These are phyloP conservation scores for Hiodon tergisus DNA, from an alignment of 2,113 vertebrate species.

Conservation along the genomic window DNA sequence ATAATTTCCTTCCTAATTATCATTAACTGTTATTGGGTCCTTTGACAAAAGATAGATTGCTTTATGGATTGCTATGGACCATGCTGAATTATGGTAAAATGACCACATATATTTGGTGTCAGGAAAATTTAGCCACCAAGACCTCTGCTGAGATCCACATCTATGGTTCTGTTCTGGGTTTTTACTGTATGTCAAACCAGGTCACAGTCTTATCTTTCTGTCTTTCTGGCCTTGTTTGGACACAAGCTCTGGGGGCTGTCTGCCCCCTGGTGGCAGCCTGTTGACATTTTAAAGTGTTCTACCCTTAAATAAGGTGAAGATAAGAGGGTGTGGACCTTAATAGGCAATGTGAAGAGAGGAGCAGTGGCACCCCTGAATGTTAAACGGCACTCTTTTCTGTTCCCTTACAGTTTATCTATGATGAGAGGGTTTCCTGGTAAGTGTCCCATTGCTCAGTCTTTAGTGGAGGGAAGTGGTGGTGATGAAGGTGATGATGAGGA, in stretches of 20 bases:
- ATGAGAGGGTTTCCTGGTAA: slow-evolving; percentile 94
- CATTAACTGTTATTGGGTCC: no score
- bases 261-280: not conserved
- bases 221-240: not conserved
- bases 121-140: no score
- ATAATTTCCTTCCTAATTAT: no score
- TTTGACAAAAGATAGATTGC: no score
- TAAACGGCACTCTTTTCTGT: slow-evolving; percentile 36
- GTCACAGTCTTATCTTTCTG: not conserved
- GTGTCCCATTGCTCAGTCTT: slow-evolving; percentile 38
- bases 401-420: slow-evolving; percentile 87
- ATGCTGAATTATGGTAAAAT: no score
- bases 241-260: not conserved
- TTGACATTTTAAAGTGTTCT: not conserved
- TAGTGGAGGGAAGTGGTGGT: not conserved
- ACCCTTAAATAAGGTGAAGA: not conserved
- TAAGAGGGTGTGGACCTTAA: not conserved
- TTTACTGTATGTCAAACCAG: slow-evolving; percentile 5
- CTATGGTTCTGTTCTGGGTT: not conserved
- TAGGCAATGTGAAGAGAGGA: not conserved
- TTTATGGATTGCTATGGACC: no score
- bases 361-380: not conserved
- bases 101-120: no score
- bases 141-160: no score
- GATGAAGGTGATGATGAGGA: not conserved